Evolutionary conservation across 2,888 invertebrate genomes (phyloP).

Genomic region (Scaptomyza tumidula): DNA sequence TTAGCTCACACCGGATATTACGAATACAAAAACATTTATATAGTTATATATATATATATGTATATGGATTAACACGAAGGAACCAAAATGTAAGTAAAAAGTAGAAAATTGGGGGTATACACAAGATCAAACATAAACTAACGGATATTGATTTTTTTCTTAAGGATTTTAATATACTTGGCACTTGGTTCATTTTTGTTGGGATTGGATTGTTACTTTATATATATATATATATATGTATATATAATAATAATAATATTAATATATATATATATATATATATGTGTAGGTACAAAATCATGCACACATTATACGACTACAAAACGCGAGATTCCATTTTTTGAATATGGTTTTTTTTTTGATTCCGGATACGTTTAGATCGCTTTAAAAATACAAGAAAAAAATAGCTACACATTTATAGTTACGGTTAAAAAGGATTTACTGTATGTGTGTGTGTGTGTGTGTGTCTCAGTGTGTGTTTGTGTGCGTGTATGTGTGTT

Average conservation of each 20-base stretch:
- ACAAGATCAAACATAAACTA: slow-evolving; percentile 40
- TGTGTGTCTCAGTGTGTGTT: slow-evolving; percentile 6
- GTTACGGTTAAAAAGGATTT: slow-evolving; percentile 20
- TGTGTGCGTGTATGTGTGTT: slow-evolving; percentile 14
- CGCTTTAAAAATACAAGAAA: slow-evolving; percentile 14
- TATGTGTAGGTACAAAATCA: slow-evolving; percentile 50
- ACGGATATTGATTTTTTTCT: slow-evolving; percentile 13
- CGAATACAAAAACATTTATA: slow-evolving; percentile 39
- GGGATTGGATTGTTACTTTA: slow-evolving; percentile 25
- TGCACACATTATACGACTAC: slow-evolving; percentile 58
- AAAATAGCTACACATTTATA: slow-evolving; percentile 63
- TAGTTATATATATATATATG: slow-evolving; percentile 1
- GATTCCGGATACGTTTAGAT: slow-evolving; percentile 13
- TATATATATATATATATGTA: slow-evolving; percentile 7
- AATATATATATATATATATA: no score
- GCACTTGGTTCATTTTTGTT: slow-evolving; percentile 34
- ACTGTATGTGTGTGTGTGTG: slow-evolving; percentile 4
- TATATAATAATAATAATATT: no score
- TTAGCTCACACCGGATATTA: slow-evolving; percentile 48
- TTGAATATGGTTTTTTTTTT: slow-evolving; percentile 7
- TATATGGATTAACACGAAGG: slow-evolving; percentile 30
- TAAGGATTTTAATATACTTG: slow-evolving; percentile 46
- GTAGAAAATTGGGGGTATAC: slow-evolving; percentile 36
- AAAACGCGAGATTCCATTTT: slow-evolving; percentile 33
- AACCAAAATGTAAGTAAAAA: slow-evolving; percentile 21